Percentiles rank a stretch among this genome's conserved stretches.
Conservation (phyloP, 2,797 vertebrate genomes). For the Emys orbicularis region DNA sequence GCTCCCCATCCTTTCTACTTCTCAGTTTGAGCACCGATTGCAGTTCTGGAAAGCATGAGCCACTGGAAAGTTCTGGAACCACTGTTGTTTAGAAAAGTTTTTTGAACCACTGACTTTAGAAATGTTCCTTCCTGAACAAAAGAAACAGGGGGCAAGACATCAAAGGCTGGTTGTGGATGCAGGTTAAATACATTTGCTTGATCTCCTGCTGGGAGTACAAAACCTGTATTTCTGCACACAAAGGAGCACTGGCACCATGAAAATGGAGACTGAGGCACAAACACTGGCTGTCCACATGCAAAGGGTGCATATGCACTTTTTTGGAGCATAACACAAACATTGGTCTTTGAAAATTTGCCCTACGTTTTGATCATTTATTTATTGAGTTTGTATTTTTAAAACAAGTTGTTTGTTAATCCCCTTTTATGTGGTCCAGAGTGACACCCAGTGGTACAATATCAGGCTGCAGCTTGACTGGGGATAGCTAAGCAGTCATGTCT, state of each 20-base stretch:
- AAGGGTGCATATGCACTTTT: no score
- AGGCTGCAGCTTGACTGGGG: not conserved
- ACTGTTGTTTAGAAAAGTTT: no score
- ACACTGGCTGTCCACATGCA: not conserved
- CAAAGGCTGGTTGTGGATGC: not conserved
- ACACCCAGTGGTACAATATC: slow-evolving; percentile 57
- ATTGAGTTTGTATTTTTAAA: not conserved
- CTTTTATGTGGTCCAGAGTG: slow-evolving; percentile 34
- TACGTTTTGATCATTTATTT: not conserved
- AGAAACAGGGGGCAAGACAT: not conserved
- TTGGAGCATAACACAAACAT: not conserved
- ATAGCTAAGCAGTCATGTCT: not conserved
- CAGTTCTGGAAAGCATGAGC: not conserved
- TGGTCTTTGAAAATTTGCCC: not conserved
- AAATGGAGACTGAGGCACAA: not conserved
- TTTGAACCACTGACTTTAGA: fast-evolving
- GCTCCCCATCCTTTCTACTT: not conserved
- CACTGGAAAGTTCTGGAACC: fast-evolving
- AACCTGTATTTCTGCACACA: not conserved
- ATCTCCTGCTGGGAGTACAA: no score
- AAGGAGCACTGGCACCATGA: not conserved
- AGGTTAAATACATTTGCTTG: not conserved
- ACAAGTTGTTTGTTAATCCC: not conserved
- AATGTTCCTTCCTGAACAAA: fast-evolving
- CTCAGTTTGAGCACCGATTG: not conserved